A percentile compares a stretch with the other conserved stretches of the same genome.
Conservation (phyloP, 2,113 vertebrate species). For the Pachypanchax playfairii region DNA sequence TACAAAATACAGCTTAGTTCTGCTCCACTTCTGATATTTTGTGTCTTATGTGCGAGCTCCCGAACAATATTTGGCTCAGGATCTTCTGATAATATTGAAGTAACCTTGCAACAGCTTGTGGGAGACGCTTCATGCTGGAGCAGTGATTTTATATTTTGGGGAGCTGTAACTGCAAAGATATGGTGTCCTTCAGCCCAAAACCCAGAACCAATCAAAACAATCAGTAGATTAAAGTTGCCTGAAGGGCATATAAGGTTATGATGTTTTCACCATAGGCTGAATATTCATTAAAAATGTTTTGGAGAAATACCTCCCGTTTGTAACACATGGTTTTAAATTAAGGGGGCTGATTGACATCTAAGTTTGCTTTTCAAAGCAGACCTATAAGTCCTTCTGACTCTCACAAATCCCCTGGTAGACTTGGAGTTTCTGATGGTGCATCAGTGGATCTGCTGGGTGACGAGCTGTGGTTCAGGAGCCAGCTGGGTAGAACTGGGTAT, state of each 20-base stretch:
- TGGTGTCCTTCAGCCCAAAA: too few relatives aligned
- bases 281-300: too few relatives aligned
- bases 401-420: conserved; percentile 71
- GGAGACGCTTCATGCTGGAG: too few relatives aligned
- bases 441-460: conserved; percentile 74
- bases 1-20: conserved; percentile 21
- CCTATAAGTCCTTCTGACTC: conserved; percentile 42
- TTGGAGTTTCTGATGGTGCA: conserved; percentile 71
- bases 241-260: too few relatives aligned
- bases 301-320: too few relatives aligned
- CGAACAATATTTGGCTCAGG: conserved; percentile 74
- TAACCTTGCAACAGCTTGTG: conserved; percentile 67
- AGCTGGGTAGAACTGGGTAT: conserved; percentile 22
- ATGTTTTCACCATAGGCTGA: too few relatives aligned
- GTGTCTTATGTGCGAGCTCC: conserved; percentile 26
- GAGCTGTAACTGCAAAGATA: too few relatives aligned
- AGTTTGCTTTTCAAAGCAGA: conserved; percentile 42
- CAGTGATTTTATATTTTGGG: too few relatives aligned
- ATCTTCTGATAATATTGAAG: conserved; percentile 77
- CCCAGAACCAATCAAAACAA: too few relatives aligned
- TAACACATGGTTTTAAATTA: too few relatives aligned
- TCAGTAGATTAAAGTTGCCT: too few relatives aligned
- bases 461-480: conserved; percentile 67
- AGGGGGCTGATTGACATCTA: conserved; percentile 38
- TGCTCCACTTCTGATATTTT: conserved; percentile 35